Evolutionary conservation across 2,113 vertebrate species (phyloP).

Genomic region (Morone chrysops): DNA sequence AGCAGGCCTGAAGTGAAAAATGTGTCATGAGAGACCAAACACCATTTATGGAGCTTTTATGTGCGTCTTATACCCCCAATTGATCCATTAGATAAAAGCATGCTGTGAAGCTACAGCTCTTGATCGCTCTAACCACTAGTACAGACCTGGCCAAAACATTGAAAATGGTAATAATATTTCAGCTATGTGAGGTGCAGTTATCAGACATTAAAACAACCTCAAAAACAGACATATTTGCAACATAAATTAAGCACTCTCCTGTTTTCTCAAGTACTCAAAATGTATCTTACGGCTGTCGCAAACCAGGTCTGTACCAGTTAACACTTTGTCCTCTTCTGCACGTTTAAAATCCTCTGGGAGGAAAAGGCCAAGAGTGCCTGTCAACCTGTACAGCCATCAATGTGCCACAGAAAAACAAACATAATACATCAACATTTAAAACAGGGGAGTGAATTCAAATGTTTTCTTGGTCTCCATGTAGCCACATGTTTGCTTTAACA

Average conservation of each 20-base stretch:
- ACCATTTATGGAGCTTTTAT: slow-evolving; percentile 63
- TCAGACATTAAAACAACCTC: slow-evolving; percentile 58
- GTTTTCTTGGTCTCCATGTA: slow-evolving; percentile 70
- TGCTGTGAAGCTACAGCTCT: slow-evolving; percentile 80
- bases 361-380: slow-evolving; percentile 67
- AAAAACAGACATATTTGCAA: slow-evolving; percentile 60
- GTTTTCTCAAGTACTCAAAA: slow-evolving; percentile 57
- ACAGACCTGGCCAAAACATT: slow-evolving; percentile 64
- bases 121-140: slow-evolving; percentile 71
- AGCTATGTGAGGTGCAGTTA: slow-evolving; percentile 58
- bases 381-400: slow-evolving; percentile 80
- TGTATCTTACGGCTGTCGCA: slow-evolving; percentile 53
- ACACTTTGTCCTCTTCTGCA: slow-evolving; percentile 74
- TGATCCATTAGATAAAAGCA: slow-evolving; percentile 84
- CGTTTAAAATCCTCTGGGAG: slow-evolving; percentile 67
- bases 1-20: slow-evolving; percentile 80
- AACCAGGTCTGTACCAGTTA: slow-evolving; percentile 69
- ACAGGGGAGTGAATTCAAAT: slow-evolving; percentile 85
- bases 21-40: slow-evolving; percentile 63
- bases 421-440: slow-evolving; percentile 91
- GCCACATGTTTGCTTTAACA: slow-evolving; percentile 74
- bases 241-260: slow-evolving; percentile 70
- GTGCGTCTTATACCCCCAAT: slow-evolving; percentile 46
- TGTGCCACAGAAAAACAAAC: slow-evolving; percentile 83
- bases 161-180: slow-evolving; percentile 68